A percentile compares a stretch with the other conserved stretches of the same genome.
phyloP scores from a whole-genome alignment of 2,113 vertebrate genomes.

The Thunnus maccoyii region DNA sequence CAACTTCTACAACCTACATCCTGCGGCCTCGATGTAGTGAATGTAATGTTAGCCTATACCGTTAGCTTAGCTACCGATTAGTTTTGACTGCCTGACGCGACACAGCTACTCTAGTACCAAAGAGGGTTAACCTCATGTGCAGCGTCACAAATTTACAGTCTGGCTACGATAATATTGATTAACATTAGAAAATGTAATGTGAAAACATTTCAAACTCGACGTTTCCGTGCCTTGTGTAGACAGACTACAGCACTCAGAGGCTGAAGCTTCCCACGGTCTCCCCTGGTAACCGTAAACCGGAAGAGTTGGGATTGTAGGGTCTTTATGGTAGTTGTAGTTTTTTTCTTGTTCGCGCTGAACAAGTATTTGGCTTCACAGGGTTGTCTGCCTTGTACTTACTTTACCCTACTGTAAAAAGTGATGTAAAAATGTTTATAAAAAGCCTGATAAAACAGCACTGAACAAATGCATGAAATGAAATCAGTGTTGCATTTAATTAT shows the following conservation, averaged over 20 bases:
- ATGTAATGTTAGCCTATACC: not conserved
- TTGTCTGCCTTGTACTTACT: no score
- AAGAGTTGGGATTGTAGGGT: conserved; percentile 2
- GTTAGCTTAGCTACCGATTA: conserved; percentile 52
- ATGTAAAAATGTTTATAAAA: no score
- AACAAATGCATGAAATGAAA: not conserved
- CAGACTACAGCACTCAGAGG: not conserved
- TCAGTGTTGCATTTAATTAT: not conserved
- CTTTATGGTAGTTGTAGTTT: conserved; percentile 74
- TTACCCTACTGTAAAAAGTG: no score
- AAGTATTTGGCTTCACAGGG: no score
- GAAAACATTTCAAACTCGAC: not conserved
- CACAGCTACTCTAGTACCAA: no score
- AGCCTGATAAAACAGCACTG: no score
- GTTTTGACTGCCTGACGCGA: not conserved
- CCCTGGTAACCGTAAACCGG: conserved; percentile 84
- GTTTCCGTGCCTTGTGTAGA: not conserved
- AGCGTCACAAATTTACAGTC: not conserved
- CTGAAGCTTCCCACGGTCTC: conserved; percentile 71
- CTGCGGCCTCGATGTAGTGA: not conserved
- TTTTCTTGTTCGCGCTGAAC: not conserved
- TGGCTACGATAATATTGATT: rapidly evolving
- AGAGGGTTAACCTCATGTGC: no score
- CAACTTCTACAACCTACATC: not conserved
- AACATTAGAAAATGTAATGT: not conserved